Percentiles rank a stretch among this genome's conserved stretches.
Evolutionary conservation across 2,888 invertebrate species (phyloP).

Genomic region (Phasia obesa): DNA sequence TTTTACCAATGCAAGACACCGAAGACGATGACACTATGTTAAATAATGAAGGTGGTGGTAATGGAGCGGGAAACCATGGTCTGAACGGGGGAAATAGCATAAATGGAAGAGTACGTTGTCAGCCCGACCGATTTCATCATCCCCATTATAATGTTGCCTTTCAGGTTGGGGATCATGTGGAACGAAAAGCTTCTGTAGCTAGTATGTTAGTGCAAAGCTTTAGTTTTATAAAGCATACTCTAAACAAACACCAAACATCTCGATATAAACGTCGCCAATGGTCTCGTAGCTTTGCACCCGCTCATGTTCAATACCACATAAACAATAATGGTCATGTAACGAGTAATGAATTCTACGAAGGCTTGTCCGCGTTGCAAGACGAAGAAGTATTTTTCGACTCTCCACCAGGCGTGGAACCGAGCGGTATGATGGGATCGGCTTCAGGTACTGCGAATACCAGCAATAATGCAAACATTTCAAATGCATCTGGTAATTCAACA

Average conservation of each 20-base stretch:
- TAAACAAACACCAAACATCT: conserved; percentile 83
- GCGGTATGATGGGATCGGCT: conserved; percentile 28
- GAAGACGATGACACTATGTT: conserved; percentile 73
- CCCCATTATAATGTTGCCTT: conserved; percentile 73
- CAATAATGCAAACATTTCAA: conserved; percentile 46
- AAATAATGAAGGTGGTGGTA: conserved; percentile 29
- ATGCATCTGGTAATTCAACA: conserved; percentile 17
- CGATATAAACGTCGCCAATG: conserved; percentile 83
- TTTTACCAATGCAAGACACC: conserved; percentile 79
- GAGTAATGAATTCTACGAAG: conserved; percentile 82
- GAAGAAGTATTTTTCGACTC: conserved; percentile 85
- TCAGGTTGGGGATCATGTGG: conserved; percentile 80
- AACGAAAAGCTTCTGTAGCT: conserved; percentile 80
- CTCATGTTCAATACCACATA: conserved; percentile 81
- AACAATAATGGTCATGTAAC: conserved; percentile 56
- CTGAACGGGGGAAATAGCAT: background rate
- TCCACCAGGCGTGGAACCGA: conserved; percentile 74
- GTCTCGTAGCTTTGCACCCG: conserved; percentile 88
- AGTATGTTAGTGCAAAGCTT: conserved; percentile 80
- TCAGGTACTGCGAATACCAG: conserved; percentile 31
- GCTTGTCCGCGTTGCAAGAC: conserved; percentile 82
- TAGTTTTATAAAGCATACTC: conserved; percentile 83
- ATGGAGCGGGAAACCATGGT: background rate
- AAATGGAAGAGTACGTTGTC: conserved; percentile 43
- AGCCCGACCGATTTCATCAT: conserved; percentile 57